A percentile compares a stretch with the other conserved stretches of the same genome.
These are phyloP conservation scores for Drosophila ustulata DNA, from an alignment of 2,888 invertebrate species.

Conservation along the genomic window DNA sequence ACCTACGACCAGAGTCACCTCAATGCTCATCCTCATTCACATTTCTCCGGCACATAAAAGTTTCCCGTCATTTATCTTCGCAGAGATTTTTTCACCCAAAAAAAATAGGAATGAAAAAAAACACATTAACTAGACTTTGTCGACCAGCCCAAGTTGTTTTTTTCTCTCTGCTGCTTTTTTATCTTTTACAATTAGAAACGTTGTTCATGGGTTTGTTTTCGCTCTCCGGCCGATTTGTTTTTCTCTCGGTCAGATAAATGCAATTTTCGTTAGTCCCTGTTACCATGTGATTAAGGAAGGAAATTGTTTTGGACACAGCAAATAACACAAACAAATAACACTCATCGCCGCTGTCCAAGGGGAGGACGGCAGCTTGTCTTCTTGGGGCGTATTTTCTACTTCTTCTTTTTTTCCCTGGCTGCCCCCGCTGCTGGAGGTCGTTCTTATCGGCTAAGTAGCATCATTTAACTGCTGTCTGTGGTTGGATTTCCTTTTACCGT, in stretches of 20 bases:
- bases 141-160: constrained; percentile 54
- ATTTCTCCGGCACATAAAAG: constrained; percentile 49
- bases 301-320: constrained; percentile 83
- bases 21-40: constrained; percentile 36
- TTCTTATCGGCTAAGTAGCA: constrained; percentile 76
- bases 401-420: neutral
- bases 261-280: constrained; percentile 67
- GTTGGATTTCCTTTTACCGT: constrained; percentile 50
- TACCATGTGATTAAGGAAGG: constrained; percentile 84
- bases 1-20: constrained; percentile 15
- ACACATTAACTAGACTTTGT: constrained; percentile 66
- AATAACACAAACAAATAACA: constrained; percentile 64
- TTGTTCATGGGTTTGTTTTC: constrained; percentile 62
- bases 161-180: constrained; percentile 46
- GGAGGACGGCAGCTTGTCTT: constrained; percentile 12
- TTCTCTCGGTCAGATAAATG: constrained; percentile 72
- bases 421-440: constrained; percentile 43
- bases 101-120: constrained; percentile 26
- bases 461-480: constrained; percentile 77
- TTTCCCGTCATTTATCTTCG: constrained; percentile 74
- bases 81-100: constrained; percentile 32
- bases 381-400: constrained; percentile 17
- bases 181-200: constrained; percentile 75
- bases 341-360: constrained; percentile 11
- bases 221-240: constrained; percentile 56